Evolutionary conservation across 2,113 vertebrate genomes (phyloP), one percentile per base, ranked within the genome.

Genomic region (Sisor rabdophorus): DNA sequence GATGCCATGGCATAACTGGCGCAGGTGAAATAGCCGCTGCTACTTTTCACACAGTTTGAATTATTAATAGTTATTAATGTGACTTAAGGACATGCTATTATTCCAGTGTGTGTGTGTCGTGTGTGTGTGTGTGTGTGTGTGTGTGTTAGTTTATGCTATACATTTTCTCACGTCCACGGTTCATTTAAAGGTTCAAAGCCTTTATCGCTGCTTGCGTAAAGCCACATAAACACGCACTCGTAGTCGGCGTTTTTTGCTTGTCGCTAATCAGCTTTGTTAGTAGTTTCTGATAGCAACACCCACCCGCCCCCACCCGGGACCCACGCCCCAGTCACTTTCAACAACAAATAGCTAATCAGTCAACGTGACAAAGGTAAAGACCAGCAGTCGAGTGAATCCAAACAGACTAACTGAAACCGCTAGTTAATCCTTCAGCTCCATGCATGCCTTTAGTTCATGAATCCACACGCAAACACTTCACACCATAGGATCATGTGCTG

Each of bases 291-390:
- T 61, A 53, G 68, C 1, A 17, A 71, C 40, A 32, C 11, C 9
- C 12, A 54, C 12, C 10, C 32, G 19, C 54, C 69, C 72, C 32
- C 32, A 36, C 32, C 15, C n/a, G 24, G 24, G 64, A 67, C 74
- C 56, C 47, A 48, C 22, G 11, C 36, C 30, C 22, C 47, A 71
- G 50, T 73, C 61, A 17, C 54, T 54, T 67, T 74, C 30, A 55
- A 63, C 55, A 73, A 69, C 75, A 81, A 73, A 81, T 70, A 67
- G 63, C 61, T 69, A 58, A 74, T 77, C 47, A 61, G 75, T 77
- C 65, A 53, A 68, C 30, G 53, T 61, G 61, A 73, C 13, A 26
- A n/a, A 48, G 60, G 5, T 71, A 80, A 64, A 24, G 28, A 52
- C 44, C 60, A 47, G 28, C 71, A 55, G 75, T 63, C 56, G n/a